These are phyloP conservation scores for Drosophila vallismaia DNA, from an alignment of 2,888 invertebrate genomes.

Conservation along the genomic window DNA sequence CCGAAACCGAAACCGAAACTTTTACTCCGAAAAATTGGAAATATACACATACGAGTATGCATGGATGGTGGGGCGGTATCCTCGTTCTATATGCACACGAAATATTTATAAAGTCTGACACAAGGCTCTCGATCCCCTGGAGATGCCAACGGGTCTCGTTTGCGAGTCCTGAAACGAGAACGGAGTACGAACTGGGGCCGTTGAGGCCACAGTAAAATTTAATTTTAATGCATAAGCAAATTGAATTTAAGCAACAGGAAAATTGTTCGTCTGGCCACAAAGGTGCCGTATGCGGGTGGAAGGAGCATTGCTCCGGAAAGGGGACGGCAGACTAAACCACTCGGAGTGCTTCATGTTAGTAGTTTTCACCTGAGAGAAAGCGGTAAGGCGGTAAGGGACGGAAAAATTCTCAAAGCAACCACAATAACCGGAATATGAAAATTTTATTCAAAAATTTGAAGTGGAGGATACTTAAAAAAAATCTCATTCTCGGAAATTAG, in stretches of 20 bases:
- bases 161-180: not conserved
- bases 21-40: slow-evolving; percentile 34
- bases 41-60: slow-evolving; percentile 19
- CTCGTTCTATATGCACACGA: slow-evolving; percentile 17
- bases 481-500: not conserved
- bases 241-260: slow-evolving; percentile 73
- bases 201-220: slow-evolving; percentile 46
- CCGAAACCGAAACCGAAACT: slow-evolving; percentile 34
- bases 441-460: slow-evolving; percentile 31
- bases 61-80: not conserved
- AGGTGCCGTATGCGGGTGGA: slow-evolving; percentile 45
- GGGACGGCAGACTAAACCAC: slow-evolving; percentile 23
- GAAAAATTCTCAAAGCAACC: slow-evolving; percentile 46
- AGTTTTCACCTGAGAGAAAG: slow-evolving; percentile 23
- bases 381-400: not conserved
- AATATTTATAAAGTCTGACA: slow-evolving; percentile 49
- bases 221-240: slow-evolving; percentile 67
- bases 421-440: slow-evolving; percentile 55
- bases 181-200: slow-evolving; percentile 5
- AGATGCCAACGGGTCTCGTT: slow-evolving; percentile 3
- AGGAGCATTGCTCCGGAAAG: not conserved
- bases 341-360: slow-evolving; percentile 19
- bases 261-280: slow-evolving; percentile 65
- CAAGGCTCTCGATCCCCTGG: slow-evolving; percentile 17
- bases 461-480: slow-evolving; percentile 6